These are phyloP conservation scores for Drosophila meridionalis DNA, from an alignment of 2,888 invertebrate genomes.

Conservation along the genomic window DNA sequence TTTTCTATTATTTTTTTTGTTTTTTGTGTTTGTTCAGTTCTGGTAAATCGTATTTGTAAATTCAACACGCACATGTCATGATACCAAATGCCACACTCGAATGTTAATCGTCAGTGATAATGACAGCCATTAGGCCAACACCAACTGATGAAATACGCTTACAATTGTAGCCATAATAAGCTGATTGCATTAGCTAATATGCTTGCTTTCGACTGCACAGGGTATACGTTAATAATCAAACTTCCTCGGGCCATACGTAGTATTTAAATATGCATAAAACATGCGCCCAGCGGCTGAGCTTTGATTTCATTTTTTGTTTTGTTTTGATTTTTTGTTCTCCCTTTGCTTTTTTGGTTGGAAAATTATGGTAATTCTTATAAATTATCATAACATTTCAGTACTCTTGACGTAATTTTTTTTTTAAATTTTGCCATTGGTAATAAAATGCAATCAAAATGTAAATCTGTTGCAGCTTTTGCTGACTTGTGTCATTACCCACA, in stretches of 20 bases:
- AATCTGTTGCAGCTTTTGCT: constrained; percentile 39
- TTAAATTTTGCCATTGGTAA: constrained; percentile 15
- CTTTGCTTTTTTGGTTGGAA: constrained; percentile 19
- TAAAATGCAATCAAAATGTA: constrained; percentile 59
- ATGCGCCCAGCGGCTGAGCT: constrained; percentile 18
- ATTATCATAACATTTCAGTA: constrained; percentile 52
- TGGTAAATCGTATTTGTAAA: constrained; percentile 40
- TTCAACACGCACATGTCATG: constrained; percentile 50
- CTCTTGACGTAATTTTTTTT: not conserved
- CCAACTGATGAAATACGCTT: constrained; percentile 1
- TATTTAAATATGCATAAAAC: constrained; percentile 56
- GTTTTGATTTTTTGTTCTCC: constrained; percentile 1
- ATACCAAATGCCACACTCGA: constrained; percentile 37
- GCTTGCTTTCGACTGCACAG: not conserved
- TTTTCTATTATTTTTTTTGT: not conserved
- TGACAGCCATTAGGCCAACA: constrained; percentile 14
- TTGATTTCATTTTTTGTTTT: constrained; percentile 6
- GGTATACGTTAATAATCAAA: constrained; percentile 27
- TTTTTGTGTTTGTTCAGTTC: not conserved
- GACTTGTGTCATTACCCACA: constrained; percentile 21
- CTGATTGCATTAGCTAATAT: constrained; percentile 6
- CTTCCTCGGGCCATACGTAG: constrained; percentile 20
- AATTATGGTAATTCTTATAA: constrained; percentile 52
- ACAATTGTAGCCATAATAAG: not conserved
- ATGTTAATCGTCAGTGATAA: constrained; percentile 56